Evolutionary conservation across 2,797 vertebrate genomes (phyloP), one percentile per base, ranked within the genome.

Genomic region (Catostomus latipinnis): DNA sequence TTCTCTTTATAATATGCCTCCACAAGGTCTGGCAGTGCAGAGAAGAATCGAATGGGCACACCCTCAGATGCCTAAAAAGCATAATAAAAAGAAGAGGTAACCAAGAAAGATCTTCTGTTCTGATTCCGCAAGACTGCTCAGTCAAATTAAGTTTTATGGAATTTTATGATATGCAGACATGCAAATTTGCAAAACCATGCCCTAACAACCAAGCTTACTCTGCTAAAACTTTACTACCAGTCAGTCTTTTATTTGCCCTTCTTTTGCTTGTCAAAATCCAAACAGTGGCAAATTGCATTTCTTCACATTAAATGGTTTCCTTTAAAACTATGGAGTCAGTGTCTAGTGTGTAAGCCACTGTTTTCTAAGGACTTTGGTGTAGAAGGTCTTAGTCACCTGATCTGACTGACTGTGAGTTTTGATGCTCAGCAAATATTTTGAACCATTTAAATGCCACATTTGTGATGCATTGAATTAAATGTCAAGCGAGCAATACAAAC

Each of bases 1-100:
- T 98, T 97, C 81, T 96, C 96, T 81, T 93, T 96, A 91, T 93
- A 95, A 88, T 99, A 99, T 9, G 96, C 97, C 43, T 98, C 97
- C 85, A 99, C 97, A 87, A 99, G 92, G 74, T 99, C 96, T 43
- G 94, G 90, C 83, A 99, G 88, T 86, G 90, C 90, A 4, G 94
- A 82, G 60, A 97, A 99, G 89, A 96, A 96, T 76, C 93, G 94
- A 90, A 98, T 94, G 0, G 97, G 95, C 80, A 99, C 97, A 0
- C 98, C 98, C 63, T 97, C 97, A 0, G 97, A 98, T 4, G 98
- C 97, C 98, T 99, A 86, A 50, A 65, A 68, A n/a, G 14, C 13
- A 10, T 58, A 76, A n/a, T 8, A n/a, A 65, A 4, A 13, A 65
- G 11, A 56, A 50, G 49, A 72, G 43, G 2, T 62, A 1, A 72